Conservation (phyloP, 2,113 vertebrate genomes). For the Oryzias curvinotus region DNA sequence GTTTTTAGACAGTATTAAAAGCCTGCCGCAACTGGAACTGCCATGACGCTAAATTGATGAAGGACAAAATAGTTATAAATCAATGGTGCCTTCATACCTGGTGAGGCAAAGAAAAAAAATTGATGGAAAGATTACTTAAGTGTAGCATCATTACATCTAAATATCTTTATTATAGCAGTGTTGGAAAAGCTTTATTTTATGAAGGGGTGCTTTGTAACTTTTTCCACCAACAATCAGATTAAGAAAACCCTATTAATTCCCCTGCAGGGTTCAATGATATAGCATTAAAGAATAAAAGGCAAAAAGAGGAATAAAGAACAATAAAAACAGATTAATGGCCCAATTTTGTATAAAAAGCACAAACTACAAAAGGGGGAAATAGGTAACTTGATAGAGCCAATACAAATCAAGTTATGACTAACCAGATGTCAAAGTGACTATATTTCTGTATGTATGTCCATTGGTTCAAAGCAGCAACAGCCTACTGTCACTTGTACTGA, state of each 20-base stretch:
- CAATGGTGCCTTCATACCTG: conserved; percentile 60
- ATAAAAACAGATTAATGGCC: conserved; percentile 7
- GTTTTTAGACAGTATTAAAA: conserved; percentile 55
- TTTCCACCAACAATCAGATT: conserved; percentile 16
- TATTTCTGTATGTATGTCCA: conserved; percentile 40
- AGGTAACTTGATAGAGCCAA: conserved; percentile 37
- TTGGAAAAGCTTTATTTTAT: conserved; percentile 56
- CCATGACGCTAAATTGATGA: conserved; percentile 49
- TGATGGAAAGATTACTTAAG: conserved; percentile 37
- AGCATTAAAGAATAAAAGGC: conserved; percentile 1
- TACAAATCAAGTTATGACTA: conserved; percentile 31
- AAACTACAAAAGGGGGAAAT: conserved; percentile 45
- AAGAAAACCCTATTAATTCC: no score
- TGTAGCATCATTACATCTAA: conserved; percentile 63
- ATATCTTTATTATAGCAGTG: conserved; percentile 64
- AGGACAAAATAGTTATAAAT: conserved; percentile 44
- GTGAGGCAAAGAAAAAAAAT: conserved; percentile 56
- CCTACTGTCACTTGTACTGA: conserved; percentile 49
- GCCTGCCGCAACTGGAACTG: conserved; percentile 36
- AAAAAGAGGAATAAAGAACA: neutral
- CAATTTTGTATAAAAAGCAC: conserved; percentile 56
- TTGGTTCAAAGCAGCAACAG: conserved; percentile 35
- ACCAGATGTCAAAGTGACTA: conserved; percentile 32
- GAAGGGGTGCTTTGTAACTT: conserved; percentile 35
- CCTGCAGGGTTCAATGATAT: no score